Conservation (phyloP, 1,140 invertebrate genomes). For the Elymnias hypermnestra region DNA sequence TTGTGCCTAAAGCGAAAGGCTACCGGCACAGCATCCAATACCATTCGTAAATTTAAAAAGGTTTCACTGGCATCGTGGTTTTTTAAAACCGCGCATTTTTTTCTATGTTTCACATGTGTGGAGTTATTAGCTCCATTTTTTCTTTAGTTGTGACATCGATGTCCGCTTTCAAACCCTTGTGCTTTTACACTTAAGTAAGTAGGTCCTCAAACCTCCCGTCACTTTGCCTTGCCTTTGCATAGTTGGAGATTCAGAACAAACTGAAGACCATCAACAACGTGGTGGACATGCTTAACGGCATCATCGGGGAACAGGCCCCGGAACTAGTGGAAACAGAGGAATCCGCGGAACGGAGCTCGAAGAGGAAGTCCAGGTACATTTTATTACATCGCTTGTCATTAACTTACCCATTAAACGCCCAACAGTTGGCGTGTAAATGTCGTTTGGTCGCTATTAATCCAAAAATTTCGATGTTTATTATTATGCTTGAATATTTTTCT, state of each 20-base stretch:
- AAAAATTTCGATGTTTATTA: background rate
- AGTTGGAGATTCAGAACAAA: constrained; percentile 90
- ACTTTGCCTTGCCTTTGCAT: constrained; percentile 41
- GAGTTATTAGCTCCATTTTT: constrained; percentile 13
- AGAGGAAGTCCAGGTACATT: constrained; percentile 65
- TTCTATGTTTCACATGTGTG: background rate
- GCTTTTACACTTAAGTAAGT: constrained; percentile 31
- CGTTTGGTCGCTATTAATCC: background rate
- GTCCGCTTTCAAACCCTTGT: constrained; percentile 11
- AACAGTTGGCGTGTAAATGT: too few species aligned
- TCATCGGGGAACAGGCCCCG: constrained; percentile 82
- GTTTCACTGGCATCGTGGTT: too few species aligned
- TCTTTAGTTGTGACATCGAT: constrained; percentile 27
- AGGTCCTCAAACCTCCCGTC: constrained; percentile 15
- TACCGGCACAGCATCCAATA: too few species aligned
- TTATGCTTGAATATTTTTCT: background rate
- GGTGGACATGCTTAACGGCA: constrained; percentile 88
- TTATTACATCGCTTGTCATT: background rate
- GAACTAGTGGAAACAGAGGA: constrained; percentile 41
- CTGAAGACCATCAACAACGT: constrained; percentile 89
- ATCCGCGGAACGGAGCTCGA: constrained; percentile 33
- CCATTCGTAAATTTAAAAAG: too few species aligned
- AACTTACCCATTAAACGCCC: too few species aligned
- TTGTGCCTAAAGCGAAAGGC: too few species aligned
- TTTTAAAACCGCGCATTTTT: background rate